These are phyloP conservation scores for Colostygia pectinataria DNA, from an alignment of 2,888 invertebrate species.

Conservation along the genomic window DNA sequence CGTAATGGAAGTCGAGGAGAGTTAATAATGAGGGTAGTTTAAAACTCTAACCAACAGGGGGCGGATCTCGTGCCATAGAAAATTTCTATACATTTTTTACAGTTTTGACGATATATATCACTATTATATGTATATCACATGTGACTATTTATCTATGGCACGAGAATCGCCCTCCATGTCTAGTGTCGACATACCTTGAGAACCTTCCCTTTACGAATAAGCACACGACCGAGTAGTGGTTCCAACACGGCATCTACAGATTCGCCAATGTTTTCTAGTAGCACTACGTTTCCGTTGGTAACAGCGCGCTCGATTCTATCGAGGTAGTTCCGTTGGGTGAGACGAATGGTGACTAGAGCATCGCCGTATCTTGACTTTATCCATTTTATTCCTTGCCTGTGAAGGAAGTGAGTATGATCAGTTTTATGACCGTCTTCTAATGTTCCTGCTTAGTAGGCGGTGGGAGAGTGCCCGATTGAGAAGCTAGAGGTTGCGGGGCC, in stretches of 20 bases:
- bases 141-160: too few relatives aligned
- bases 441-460: too few relatives aligned
- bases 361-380: slow-evolving; percentile 94
- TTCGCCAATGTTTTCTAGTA: slow-evolving; percentile 96
- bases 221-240: slow-evolving; percentile 92
- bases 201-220: slow-evolving; percentile 93
- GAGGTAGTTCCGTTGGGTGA: slow-evolving; percentile 92
- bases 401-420: too few relatives aligned
- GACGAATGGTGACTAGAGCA: slow-evolving; percentile 87
- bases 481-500: too few relatives aligned
- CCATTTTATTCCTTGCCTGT: slow-evolving; percentile 95
- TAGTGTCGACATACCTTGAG: slow-evolving; percentile 78
- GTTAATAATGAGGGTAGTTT: too few relatives aligned
- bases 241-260: slow-evolving; percentile 95
- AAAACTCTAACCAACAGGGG: too few relatives aligned
- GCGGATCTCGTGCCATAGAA: neutral
- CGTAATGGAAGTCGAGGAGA: too few relatives aligned
- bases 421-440: neutral
- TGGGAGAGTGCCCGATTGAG: too few relatives aligned
- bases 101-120: too few relatives aligned
- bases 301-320: slow-evolving; percentile 91
- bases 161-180: too few relatives aligned
- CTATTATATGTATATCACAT: too few relatives aligned
- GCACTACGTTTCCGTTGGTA: slow-evolving; percentile 87
- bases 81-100: too few relatives aligned